Conservation (phyloP, 2,888 invertebrate genomes). For the Furcula furcula region DNA sequence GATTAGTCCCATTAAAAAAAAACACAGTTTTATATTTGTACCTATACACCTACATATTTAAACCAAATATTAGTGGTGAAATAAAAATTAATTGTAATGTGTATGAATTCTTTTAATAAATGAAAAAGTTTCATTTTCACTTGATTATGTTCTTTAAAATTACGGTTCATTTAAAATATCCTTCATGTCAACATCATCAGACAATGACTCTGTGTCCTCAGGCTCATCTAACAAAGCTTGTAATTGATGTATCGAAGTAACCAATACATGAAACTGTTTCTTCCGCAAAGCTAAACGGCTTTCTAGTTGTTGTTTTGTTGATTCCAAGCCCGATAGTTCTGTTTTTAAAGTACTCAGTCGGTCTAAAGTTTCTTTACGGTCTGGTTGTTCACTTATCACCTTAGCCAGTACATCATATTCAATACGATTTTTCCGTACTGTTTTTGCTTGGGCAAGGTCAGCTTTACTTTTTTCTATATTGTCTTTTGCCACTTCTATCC, state of each 20-base stretch:
- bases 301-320: constrained; percentile 87
- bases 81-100: too few relatives aligned
- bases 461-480: constrained; percentile 92
- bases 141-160: not conserved
- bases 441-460: constrained; percentile 91
- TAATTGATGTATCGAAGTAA: constrained; percentile 92
- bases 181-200: constrained; percentile 71
- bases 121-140: not conserved
- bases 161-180: constrained; percentile 43
- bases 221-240: constrained; percentile 90
- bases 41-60: too few relatives aligned
- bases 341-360: constrained; percentile 86
- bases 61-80: too few relatives aligned
- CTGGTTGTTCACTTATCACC: constrained; percentile 94
- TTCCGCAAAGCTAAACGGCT: constrained; percentile 90
- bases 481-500: constrained; percentile 89
- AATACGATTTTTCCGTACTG: constrained; percentile 93
- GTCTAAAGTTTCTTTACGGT: constrained; percentile 89
- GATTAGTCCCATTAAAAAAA: too few relatives aligned
- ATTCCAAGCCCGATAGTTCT: constrained; percentile 86
- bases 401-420: constrained; percentile 97
- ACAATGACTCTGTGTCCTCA: constrained; percentile 72
- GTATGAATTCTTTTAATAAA: too few relatives aligned
- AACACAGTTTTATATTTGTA: too few relatives aligned
- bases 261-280: constrained; percentile 94